phyloP scores from a whole-genome alignment of 1,140 invertebrate species.

The Diuraphis noxia region DNA sequence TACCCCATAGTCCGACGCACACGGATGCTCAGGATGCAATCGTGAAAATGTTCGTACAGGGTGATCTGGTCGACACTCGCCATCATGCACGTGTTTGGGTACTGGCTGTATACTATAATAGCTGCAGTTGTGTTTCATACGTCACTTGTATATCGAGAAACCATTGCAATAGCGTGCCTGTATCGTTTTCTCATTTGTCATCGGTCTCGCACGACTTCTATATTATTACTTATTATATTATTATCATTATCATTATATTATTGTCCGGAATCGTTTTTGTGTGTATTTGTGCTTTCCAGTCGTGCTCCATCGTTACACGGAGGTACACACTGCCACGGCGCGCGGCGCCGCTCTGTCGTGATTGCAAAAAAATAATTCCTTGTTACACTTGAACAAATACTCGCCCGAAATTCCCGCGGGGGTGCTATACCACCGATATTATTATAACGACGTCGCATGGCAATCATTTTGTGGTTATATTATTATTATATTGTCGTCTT shows the following conservation, averaged over 20 bases:
- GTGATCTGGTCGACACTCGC: neutral
- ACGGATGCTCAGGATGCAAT: neutral
- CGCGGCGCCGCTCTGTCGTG: too few relatives aligned
- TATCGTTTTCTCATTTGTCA: slow-evolving; percentile 50
- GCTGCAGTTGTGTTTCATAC: neutral
- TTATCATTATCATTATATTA: slow-evolving; percentile 17
- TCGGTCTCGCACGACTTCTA: slow-evolving; percentile 48
- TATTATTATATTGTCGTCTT: neutral
- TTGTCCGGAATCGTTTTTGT: slow-evolving; percentile 28
- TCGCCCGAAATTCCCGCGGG: neutral
- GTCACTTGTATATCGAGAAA: neutral
- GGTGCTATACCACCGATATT: neutral
- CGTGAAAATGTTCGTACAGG: slow-evolving; percentile 14
- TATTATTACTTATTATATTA: neutral
- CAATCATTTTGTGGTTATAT: neutral
- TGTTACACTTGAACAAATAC: slow-evolving; percentile 41
- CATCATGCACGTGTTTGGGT: neutral
- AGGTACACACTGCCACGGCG: neutral
- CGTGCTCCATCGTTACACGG: neutral
- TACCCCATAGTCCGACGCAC: neutral
- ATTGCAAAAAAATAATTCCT: slow-evolving; percentile 34
- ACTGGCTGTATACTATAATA: neutral
- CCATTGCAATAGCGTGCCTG: neutral
- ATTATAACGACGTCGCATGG: neutral
- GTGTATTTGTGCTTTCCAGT: slow-evolving; percentile 27